These are phyloP conservation scores for Eristalis intricaria DNA, from an alignment of 2,888 invertebrate genomes.

Conservation along the genomic window DNA sequence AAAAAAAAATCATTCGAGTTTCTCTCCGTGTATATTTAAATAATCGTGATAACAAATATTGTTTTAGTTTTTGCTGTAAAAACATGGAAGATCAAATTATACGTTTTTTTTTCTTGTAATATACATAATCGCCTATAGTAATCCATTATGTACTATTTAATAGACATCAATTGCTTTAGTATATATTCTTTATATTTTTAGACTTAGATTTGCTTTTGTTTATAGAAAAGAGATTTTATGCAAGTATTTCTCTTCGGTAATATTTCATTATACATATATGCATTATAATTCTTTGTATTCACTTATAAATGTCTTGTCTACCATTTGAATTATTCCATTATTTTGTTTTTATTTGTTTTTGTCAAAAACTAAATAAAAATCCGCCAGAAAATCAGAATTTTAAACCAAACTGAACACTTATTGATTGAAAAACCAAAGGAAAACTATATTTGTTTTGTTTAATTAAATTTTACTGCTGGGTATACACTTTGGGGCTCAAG, in stretches of 20 bases:
- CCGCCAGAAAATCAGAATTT: constrained; percentile 2
- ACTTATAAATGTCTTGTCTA: constrained; percentile 33
- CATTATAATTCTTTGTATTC: constrained; percentile 17
- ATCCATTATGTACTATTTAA: constrained; percentile 49
- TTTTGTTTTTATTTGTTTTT: constrained; percentile 27
- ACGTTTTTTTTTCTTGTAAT: constrained; percentile 22
- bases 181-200: constrained; percentile 14
- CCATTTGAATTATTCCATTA: constrained; percentile 6
- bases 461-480: constrained; percentile 62
- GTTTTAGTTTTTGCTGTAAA: constrained; percentile 23
- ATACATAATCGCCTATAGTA: constrained; percentile 49
- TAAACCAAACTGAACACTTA: constrained; percentile 23
- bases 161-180: constrained; percentile 64
- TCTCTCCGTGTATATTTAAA: constrained; percentile 30
- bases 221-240: constrained; percentile 44
- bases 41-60: background rate
- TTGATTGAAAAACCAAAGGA: constrained; percentile 16
- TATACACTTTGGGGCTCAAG: constrained; percentile 65
- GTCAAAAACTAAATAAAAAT: constrained; percentile 20
- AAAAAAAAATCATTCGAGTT: constrained; percentile 37
- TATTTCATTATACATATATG: constrained; percentile 25
- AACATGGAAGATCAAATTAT: constrained; percentile 68
- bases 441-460: background rate
- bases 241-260: constrained; percentile 49
- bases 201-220: background rate